phyloP scores from a whole-genome alignment of 2,888 invertebrate genomes.

The Pimpla rufipes region DNA sequence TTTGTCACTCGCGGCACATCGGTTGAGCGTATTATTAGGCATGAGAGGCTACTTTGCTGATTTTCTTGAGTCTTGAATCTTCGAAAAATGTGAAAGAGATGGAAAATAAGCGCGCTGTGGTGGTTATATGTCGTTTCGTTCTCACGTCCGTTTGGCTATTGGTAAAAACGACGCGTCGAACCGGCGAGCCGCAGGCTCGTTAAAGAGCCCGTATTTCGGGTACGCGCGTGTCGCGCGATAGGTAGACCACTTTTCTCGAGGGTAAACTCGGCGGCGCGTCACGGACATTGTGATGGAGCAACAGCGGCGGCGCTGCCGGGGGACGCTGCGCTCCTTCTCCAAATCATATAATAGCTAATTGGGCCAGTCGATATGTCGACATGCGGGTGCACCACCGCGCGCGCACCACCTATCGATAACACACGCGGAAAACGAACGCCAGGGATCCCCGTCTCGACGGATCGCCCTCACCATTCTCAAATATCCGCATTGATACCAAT shows the following conservation, averaged over 20 bases:
- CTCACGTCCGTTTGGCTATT: too few relatives aligned
- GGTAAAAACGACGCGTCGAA: too few relatives aligned
- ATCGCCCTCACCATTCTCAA: conserved; percentile 6
- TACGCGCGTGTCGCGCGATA: background rate
- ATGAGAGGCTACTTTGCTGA: too few relatives aligned
- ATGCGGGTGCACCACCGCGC: conserved; percentile 61
- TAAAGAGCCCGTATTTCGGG: conserved; percentile 60
- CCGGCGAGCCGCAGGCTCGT: background rate
- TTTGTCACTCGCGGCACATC: too few relatives aligned
- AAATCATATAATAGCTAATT: conserved; percentile 61
- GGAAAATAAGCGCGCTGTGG: too few relatives aligned
- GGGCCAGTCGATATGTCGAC: conserved; percentile 40
- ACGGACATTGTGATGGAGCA: conserved; percentile 45
- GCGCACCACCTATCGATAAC: background rate
- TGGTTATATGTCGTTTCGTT: too few relatives aligned
- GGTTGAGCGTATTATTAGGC: too few relatives aligned
- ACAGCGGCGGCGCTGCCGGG: conserved; percentile 41
- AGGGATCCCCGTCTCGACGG: background rate
- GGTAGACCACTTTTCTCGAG: conserved; percentile 18
- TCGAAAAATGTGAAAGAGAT: too few relatives aligned
- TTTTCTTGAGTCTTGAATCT: too few relatives aligned
- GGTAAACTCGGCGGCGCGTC: background rate
- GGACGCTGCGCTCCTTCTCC: conserved; percentile 48
- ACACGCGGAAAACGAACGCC: background rate
- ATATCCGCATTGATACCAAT: background rate